These are phyloP conservation scores for Mastigias papua DNA, from an alignment of 30 jellyfish, hydroid and myxozoan species.

Conservation along the genomic window DNA sequence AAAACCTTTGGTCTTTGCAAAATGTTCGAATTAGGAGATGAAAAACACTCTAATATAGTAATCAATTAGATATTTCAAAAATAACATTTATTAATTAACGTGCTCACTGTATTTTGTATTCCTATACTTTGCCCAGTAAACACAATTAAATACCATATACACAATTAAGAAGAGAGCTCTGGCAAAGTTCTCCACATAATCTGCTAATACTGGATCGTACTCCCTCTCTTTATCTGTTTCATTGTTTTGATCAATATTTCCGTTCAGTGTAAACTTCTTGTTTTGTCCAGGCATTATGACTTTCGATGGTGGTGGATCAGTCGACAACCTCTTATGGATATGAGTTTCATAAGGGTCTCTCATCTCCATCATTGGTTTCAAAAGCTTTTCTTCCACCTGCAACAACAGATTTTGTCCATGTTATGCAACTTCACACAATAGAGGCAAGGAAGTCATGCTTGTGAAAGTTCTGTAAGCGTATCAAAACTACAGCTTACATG, in stretches of 20 bases:
- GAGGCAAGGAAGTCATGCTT: not conserved
- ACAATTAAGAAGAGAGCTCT: constrained; percentile 86
- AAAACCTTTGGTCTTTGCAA: no score
- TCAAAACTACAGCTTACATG: no score
- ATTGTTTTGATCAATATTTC: not conserved
- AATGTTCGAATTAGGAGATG: not conserved
- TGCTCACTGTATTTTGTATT: constrained; percentile 20
- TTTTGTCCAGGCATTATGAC: not conserved
- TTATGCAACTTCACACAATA: not conserved
- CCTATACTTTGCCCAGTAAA: constrained; percentile 86
- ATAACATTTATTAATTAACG: not conserved
- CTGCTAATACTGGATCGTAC: constrained; percentile 71
- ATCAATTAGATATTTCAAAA: not conserved
- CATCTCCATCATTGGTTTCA: constrained; percentile 7
- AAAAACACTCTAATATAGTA: not conserved
- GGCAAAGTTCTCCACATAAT: constrained; percentile 84
- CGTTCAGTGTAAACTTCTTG: constrained; percentile 31
- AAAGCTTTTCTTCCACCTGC: constrained; percentile 40
- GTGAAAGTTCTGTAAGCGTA: no score
- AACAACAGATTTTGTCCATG: not conserved
- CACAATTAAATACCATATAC: constrained; percentile 79
- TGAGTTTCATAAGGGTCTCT: constrained; percentile 52
- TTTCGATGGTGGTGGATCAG: constrained; percentile 55
- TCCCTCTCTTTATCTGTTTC: not conserved
- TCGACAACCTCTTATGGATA: constrained; percentile 46